Evolutionary conservation across 1,140 invertebrate genomes (phyloP).

Genomic region (Diabrotica virgifera): DNA sequence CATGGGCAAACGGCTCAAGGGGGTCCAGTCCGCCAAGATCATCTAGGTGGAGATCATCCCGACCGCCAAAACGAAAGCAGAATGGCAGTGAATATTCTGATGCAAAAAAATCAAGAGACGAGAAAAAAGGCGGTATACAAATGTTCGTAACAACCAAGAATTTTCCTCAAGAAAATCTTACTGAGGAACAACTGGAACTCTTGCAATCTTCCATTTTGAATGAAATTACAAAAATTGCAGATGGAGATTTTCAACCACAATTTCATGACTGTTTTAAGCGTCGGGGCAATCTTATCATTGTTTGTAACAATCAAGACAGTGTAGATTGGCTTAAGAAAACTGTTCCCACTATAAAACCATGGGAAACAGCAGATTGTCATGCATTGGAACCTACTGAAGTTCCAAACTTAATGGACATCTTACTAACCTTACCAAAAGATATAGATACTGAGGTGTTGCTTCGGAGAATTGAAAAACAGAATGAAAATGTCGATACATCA

Average conservation of each 20-base stretch:
- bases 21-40: background rate
- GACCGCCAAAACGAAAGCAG: conserved; percentile 12
- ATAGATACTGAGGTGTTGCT: background rate
- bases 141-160: conserved; percentile 7
- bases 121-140: conserved; percentile 1
- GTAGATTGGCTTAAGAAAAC: conserved; percentile 12
- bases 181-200: conserved; percentile 5
- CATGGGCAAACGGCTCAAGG: background rate
- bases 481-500: background rate
- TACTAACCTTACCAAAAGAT: background rate
- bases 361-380: background rate
- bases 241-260: conserved; percentile 8
- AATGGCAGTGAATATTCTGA: background rate
- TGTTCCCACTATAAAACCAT: conserved; percentile 3
- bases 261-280: conserved; percentile 4
- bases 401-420: conserved; percentile 5
- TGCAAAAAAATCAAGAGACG: background rate
- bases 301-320: conserved; percentile 15
- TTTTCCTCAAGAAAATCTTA: conserved; percentile 4
- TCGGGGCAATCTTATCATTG: conserved; percentile 1
- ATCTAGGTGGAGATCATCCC: background rate
- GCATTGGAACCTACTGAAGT: conserved; percentile 1
- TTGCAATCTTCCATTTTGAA: conserved; percentile 6
- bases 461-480: background rate
- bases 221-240: conserved; percentile 7